These are phyloP conservation scores for Nothobranchius kuhntae DNA, from an alignment of 2,113 vertebrate genomes.

Conservation along the genomic window DNA sequence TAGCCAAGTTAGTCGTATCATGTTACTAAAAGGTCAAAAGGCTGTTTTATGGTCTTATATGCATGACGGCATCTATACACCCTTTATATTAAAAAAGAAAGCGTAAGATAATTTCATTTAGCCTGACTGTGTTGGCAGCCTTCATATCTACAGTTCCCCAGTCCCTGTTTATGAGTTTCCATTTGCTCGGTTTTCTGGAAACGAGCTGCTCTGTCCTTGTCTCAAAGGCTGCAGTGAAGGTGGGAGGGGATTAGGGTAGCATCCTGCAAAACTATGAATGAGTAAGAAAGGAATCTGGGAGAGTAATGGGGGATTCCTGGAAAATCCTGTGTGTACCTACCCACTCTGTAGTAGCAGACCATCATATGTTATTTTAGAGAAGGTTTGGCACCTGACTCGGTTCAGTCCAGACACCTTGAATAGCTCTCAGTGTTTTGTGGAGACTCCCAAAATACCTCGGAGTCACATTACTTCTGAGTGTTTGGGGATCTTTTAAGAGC, in stretches of 20 bases:
- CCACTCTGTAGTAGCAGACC: conserved; percentile 8
- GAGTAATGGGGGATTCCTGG: conserved; percentile 18
- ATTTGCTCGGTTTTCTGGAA: conserved; percentile 45
- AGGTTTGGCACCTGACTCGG: conserved; percentile 24
- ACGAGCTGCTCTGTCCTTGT: conserved; percentile 41
- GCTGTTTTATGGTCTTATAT: background rate
- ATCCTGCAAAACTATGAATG: conserved; percentile 51
- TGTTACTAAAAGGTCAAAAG: conserved; percentile 15
- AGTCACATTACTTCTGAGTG: conserved; percentile 47
- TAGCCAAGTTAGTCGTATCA: background rate
- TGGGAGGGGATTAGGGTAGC: conserved; percentile 5
- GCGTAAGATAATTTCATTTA: too few species aligned
- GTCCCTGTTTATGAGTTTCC: conserved; percentile 35
- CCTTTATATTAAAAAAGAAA: too few species aligned
- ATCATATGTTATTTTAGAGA: conserved; percentile 38
- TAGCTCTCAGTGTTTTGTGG: conserved; percentile 38
- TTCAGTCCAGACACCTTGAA: conserved; percentile 53
- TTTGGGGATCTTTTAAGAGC: conserved; percentile 44
- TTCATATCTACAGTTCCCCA: conserved; percentile 6
- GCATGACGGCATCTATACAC: background rate
- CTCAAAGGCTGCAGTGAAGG: conserved; percentile 31
- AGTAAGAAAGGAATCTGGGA: conserved; percentile 55
- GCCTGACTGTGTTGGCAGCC: background rate
- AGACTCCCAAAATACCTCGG: conserved; percentile 62
- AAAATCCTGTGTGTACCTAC: conserved; percentile 36